A percentile compares a stretch with the other conserved stretches of the same genome.
These are phyloP conservation scores for Diogma glabrata DNA, from an alignment of 2,888 invertebrate species.

Conservation along the genomic window DNA sequence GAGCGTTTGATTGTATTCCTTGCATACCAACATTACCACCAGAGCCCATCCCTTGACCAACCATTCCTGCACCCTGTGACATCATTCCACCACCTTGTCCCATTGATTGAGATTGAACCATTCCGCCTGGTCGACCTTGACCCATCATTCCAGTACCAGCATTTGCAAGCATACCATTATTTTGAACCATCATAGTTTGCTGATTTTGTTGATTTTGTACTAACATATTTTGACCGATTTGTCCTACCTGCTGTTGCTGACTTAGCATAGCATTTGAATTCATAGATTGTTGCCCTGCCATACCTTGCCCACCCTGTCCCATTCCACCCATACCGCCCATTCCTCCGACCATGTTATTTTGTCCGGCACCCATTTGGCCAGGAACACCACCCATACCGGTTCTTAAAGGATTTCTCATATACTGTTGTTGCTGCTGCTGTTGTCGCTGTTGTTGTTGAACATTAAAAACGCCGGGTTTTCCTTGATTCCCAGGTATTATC, in stretches of 20 bases:
- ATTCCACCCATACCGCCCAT: slow-evolving; percentile 36
- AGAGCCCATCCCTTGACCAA: slow-evolving; percentile 16
- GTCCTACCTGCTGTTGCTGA: slow-evolving; percentile 23
- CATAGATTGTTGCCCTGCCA: slow-evolving; percentile 28
- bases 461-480: slow-evolving; percentile 24
- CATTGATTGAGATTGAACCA: slow-evolving; percentile 22
- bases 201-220: slow-evolving; percentile 4
- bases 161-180: slow-evolving; percentile 7
- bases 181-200: slow-evolving; percentile 6
- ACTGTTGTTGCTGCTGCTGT: slow-evolving; percentile 29
- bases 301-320: slow-evolving; percentile 36
- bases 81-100: slow-evolving; percentile 19
- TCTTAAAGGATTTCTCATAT: slow-evolving; percentile 31
- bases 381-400: slow-evolving; percentile 26
- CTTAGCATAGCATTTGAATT: slow-evolving; percentile 22
- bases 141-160: slow-evolving; percentile 20
- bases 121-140: slow-evolving; percentile 27
- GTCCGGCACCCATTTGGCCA: slow-evolving; percentile 36
- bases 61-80: slow-evolving; percentile 25
- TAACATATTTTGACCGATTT: slow-evolving; percentile 29
- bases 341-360: slow-evolving; percentile 35
- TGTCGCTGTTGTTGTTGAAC: slow-evolving; percentile 34
- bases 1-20: slow-evolving; percentile 10
- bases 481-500: slow-evolving; percentile 30
- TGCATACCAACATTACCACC: slow-evolving; percentile 25